Evolutionary conservation across 1,140 invertebrate species (phyloP).

Genomic region (Zaprionus nigranus): DNA sequence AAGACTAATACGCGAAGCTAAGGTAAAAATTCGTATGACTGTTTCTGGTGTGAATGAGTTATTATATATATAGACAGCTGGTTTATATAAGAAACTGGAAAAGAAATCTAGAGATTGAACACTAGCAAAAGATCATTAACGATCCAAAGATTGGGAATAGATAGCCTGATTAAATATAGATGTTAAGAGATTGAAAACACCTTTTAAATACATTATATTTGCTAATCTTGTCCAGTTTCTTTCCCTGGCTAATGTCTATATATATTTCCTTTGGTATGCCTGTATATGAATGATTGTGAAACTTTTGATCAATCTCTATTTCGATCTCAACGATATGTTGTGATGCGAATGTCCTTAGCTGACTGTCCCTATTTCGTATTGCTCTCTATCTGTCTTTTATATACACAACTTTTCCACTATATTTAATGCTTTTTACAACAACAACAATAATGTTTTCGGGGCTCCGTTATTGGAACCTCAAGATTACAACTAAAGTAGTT

Average conservation of each 20-base stretch:
- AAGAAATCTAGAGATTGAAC: background rate
- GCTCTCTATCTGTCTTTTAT: constrained; percentile 44
- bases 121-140: background rate
- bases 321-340: constrained; percentile 13
- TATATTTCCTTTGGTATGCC: constrained; percentile 18
- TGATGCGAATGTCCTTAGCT: constrained; percentile 4
- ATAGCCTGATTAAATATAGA: background rate
- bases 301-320: constrained; percentile 19
- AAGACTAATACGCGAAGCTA: constrained; percentile 97
- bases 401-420: constrained; percentile 45
- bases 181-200: background rate
- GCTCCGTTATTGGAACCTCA: constrained; percentile 21
- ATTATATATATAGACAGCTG: background rate
- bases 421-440: constrained; percentile 83
- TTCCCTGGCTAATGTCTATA: background rate
- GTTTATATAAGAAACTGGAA: background rate
- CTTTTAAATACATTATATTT: background rate
- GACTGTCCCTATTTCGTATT: constrained; percentile 27
- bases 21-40: constrained; percentile 89
- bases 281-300: constrained; percentile 35
- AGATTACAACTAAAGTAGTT: constrained; percentile 33
- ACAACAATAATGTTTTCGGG: constrained; percentile 23
- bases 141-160: background rate
- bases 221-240: background rate
- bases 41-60: constrained; percentile 32